Evolutionary conservation across 2,797 vertebrate species (phyloP).

Genomic region (Galago senegalensis): DNA sequence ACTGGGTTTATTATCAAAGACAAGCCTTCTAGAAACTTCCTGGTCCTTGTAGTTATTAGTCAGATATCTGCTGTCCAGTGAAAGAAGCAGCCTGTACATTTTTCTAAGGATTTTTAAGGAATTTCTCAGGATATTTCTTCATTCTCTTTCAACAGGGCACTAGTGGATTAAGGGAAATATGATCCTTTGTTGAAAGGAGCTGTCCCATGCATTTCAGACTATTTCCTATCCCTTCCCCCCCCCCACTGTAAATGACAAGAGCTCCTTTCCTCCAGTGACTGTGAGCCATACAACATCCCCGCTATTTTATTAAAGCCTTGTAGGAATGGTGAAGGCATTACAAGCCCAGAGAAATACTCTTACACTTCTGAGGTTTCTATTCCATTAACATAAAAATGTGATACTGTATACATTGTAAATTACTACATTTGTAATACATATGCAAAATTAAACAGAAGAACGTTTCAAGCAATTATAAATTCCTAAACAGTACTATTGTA

Average conservation of each 20-base stretch:
- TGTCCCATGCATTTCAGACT: not conserved
- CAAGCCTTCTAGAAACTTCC: not conserved
- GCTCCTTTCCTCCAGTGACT: not conserved
- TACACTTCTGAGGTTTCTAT: not conserved
- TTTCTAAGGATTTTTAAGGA: not conserved
- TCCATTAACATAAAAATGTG: not conserved
- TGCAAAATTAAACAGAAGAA: not conserved
- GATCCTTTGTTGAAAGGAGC: not conserved
- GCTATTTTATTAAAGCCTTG: not conserved
- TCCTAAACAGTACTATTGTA: not conserved
- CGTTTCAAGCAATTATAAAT: not conserved
- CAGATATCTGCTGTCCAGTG: not conserved
- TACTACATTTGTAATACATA: not conserved
- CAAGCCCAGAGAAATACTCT: not conserved
- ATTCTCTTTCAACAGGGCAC: not conserved
- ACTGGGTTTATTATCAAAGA: not conserved
- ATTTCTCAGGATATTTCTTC: not conserved
- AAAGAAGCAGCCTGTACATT: not conserved
- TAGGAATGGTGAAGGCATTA: not conserved
- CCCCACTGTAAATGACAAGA: not conserved
- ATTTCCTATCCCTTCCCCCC: not conserved
- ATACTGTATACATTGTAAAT: not conserved
- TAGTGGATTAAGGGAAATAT: not conserved
- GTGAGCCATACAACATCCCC: not conserved
- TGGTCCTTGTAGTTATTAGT: not conserved